Percentiles rank a stretch among this genome's conserved stretches.
Conservation (phyloP, 2,888 invertebrate genomes). For the Pandemis cinnamomeana region DNA sequence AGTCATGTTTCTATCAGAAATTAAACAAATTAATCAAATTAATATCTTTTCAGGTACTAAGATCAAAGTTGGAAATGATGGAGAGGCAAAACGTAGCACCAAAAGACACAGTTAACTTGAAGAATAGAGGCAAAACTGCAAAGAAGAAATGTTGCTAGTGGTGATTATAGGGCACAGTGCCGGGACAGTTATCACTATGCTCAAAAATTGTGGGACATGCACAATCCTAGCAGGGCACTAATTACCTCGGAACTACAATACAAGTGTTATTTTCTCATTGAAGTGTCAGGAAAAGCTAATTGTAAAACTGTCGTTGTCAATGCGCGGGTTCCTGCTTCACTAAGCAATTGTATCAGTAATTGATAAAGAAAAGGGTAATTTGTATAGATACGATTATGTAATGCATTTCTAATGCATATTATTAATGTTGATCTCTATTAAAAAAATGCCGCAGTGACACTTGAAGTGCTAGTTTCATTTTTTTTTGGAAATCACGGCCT, state of each 20-base stretch:
- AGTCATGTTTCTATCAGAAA: not conserved
- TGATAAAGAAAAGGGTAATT: constrained; percentile 43
- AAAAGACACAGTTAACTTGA: constrained; percentile 90
- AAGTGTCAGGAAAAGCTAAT: constrained; percentile 25
- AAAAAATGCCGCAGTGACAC: constrained; percentile 32
- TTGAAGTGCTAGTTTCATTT: constrained; percentile 13
- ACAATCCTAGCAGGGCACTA: constrained; percentile 71
- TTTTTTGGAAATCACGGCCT: constrained; percentile 15
- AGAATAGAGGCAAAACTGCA: constrained; percentile 86
- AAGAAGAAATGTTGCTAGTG: constrained; percentile 86
- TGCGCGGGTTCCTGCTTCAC: not conserved
- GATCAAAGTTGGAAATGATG: constrained; percentile 92
- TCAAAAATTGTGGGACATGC: constrained; percentile 76
- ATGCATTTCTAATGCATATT: constrained; percentile 43
- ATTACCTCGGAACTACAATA: constrained; percentile 36
- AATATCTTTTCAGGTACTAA: constrained; percentile 89
- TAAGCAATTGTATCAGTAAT: constrained; percentile 34
- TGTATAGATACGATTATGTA: constrained; percentile 34
- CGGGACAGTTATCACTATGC: constrained; percentile 76
- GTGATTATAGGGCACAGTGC: constrained; percentile 60
- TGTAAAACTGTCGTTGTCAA: constrained; percentile 11
- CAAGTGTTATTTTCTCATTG: constrained; percentile 31
- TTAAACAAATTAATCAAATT: not conserved
- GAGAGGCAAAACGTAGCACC: constrained; percentile 88
- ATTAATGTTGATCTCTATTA: constrained; percentile 45